A percentile compares a stretch with the other conserved stretches of the same genome.
These are phyloP conservation scores for Dioctria rufipes DNA, from an alignment of 2,888 invertebrate genomes.

Conservation along the genomic window DNA sequence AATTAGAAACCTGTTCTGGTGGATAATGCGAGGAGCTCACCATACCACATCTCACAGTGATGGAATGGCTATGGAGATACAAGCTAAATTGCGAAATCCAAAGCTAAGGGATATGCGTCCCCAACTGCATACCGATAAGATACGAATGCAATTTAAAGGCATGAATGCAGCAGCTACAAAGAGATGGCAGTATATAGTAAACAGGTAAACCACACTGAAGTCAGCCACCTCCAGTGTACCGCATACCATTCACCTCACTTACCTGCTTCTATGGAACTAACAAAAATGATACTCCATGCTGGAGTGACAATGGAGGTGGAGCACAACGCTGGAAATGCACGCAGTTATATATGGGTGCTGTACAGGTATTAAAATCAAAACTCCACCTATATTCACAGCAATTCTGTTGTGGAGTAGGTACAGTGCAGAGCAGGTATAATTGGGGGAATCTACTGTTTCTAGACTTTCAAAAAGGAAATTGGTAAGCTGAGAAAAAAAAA, in stretches of 20 bases:
- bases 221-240: slow-evolving; percentile 32
- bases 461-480: not conserved
- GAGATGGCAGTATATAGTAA: slow-evolving; percentile 11
- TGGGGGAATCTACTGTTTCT: not conserved
- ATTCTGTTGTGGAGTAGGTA: too few species aligned
- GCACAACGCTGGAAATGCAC: slow-evolving; percentile 22
- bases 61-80: not conserved
- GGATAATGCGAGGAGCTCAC: slow-evolving; percentile 37
- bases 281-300: not conserved
- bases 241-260: slow-evolving; percentile 4
- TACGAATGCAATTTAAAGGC: not conserved
- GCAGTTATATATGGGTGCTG: not conserved
- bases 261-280: not conserved
- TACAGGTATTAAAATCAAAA: slow-evolving; percentile 10
- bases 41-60: not conserved
- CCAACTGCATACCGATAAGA: slow-evolving; percentile 18
- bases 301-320: slow-evolving; percentile 46
- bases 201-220: slow-evolving; percentile 36
- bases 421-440: not conserved
- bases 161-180: not conserved
- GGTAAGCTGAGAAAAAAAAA: not conserved
- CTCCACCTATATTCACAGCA: slow-evolving; percentile 21
- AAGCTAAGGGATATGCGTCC: slow-evolving; percentile 15
- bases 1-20: slow-evolving; percentile 51
- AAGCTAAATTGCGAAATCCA: slow-evolving; percentile 10